phyloP scores from a whole-genome alignment of 1,140 invertebrate species.

The Heliothis subflexa region DNA sequence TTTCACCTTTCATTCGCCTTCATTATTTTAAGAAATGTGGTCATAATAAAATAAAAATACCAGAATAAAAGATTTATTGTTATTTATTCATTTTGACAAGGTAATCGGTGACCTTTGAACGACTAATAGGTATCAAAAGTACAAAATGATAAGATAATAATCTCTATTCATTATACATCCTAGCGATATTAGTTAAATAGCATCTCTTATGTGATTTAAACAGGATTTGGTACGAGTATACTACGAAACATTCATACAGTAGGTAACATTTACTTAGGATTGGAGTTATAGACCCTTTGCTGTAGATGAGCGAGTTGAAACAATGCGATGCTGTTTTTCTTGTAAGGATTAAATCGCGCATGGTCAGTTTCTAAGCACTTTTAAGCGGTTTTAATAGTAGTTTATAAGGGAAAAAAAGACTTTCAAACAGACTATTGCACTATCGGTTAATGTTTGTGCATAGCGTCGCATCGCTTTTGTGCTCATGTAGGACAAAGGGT shows the following conservation, averaged over 20 bases:
- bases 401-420: too few species aligned
- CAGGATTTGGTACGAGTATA: slow-evolving; percentile 76
- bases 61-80: slow-evolving; percentile 68
- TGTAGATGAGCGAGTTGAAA: background rate
- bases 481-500: background rate
- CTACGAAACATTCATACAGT: slow-evolving; percentile 57
- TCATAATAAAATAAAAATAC: slow-evolving; percentile 59
- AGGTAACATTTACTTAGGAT: slow-evolving; percentile 66
- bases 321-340: background rate
- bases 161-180: slow-evolving; percentile 77
- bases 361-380: background rate
- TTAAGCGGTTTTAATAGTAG: too few species aligned
- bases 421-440: background rate
- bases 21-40: background rate
- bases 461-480: background rate
- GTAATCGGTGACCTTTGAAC: slow-evolving; percentile 84
- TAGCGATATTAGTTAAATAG: slow-evolving; percentile 80
- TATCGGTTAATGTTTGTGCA: too few species aligned
- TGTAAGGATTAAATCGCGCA: too few species aligned
- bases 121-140: slow-evolving; percentile 84
- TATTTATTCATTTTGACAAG: slow-evolving; percentile 85
- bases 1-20: background rate
- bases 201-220: slow-evolving; percentile 72
- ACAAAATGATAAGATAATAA: slow-evolving; percentile 80
- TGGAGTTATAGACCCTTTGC: slow-evolving; percentile 1